phyloP scores from a whole-genome alignment of 2,797 vertebrate species.

The Pyrocephalus nanus region DNA sequence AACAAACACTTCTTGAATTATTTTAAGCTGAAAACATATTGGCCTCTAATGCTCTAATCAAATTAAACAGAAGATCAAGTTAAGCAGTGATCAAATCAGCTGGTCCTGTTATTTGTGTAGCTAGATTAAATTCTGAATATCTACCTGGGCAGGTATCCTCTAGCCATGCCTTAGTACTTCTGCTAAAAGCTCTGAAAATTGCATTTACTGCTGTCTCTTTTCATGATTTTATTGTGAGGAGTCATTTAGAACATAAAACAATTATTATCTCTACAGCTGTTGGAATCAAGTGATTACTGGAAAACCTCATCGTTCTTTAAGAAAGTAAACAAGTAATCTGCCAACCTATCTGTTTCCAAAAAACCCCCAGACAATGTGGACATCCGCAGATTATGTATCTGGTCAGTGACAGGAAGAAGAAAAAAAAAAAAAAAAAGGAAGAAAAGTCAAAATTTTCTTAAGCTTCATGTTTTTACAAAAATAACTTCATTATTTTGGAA shows the following conservation, averaged over 20 bases:
- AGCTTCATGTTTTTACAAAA: neutral
- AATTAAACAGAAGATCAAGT: constrained; percentile 39
- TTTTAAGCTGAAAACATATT: constrained; percentile 47
- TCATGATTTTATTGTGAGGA: neutral
- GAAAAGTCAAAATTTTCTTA: neutral
- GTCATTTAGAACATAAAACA: neutral
- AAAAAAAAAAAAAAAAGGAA: neutral
- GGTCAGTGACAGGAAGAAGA: neutral
- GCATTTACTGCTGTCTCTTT: neutral
- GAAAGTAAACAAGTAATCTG: neutral
- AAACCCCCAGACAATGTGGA: neutral
- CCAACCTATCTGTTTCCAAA: neutral
- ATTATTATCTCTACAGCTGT: neutral
- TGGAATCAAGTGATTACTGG: neutral
- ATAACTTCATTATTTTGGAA: neutral
- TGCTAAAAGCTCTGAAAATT: neutral
- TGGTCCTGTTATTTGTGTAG: neutral
- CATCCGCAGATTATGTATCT: neutral
- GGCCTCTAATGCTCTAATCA: neutral
- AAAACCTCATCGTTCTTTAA: neutral
- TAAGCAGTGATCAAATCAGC: constrained; percentile 15
- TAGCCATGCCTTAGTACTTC: neutral
- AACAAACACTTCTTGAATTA: constrained; percentile 19
- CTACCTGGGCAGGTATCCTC: neutral
- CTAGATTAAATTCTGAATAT: neutral